Evolutionary conservation across 2,113 vertebrate species (phyloP).

Genomic region (Vulpes vulpes): DNA sequence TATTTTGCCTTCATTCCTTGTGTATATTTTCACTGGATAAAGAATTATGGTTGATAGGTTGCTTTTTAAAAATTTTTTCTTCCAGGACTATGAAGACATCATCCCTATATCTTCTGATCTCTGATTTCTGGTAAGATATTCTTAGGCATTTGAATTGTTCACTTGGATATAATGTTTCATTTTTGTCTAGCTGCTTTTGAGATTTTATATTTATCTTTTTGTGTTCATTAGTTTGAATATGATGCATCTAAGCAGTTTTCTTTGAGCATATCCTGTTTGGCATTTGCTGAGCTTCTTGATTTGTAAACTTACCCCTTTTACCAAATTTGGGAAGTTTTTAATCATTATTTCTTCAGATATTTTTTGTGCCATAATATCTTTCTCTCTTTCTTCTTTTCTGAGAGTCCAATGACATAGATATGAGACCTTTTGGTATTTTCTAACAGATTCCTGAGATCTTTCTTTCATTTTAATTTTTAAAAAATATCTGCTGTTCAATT

Average conservation of each 20-base stretch:
- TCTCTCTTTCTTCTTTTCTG: background rate
- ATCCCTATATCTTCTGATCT: background rate
- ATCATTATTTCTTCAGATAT: background rate
- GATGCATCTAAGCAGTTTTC: background rate
- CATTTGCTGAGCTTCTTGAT: constrained; percentile 3
- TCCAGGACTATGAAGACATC: background rate
- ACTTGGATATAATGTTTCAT: background rate
- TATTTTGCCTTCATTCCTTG: constrained; percentile 41
- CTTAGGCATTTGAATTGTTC: constrained; percentile 1
- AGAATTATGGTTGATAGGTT: background rate
- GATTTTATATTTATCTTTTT: background rate
- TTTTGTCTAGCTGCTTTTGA: constrained; percentile 42
- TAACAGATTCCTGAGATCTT: background rate
- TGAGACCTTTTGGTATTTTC: constrained; percentile 10
- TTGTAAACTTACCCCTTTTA: background rate
- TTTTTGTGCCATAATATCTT: background rate
- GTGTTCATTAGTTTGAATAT: constrained; percentile 15
- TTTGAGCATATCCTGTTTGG: background rate
- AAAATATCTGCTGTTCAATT: background rate
- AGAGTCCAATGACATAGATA: background rate
- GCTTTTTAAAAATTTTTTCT: background rate
- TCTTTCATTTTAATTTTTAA: background rate
- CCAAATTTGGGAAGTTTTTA: background rate
- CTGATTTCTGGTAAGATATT: background rate
- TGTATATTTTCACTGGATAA: constrained; percentile 6